phyloP scores from a whole-genome alignment of 2,797 vertebrate genomes.

The Mastacembelus armatus region DNA sequence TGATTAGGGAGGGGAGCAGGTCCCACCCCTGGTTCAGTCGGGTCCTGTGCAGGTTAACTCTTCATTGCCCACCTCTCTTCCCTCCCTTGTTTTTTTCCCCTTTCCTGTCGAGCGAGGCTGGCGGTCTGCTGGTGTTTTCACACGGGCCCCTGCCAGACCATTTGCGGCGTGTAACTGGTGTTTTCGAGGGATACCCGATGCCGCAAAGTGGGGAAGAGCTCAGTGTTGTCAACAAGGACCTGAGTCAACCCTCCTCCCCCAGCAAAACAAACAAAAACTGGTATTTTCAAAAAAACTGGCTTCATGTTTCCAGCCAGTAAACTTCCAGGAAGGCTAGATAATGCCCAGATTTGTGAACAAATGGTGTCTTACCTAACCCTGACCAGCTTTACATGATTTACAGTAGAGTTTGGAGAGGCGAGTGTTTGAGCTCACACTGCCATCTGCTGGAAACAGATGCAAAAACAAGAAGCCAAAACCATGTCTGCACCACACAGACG shows the following conservation, averaged over 20 bases:
- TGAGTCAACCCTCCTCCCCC: slow-evolving; percentile 14
- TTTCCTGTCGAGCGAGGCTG: background rate
- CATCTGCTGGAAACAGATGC: slow-evolving; percentile 57
- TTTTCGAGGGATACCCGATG: slow-evolving; percentile 40
- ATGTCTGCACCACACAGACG: slow-evolving; percentile 10
- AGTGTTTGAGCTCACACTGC: slow-evolving; percentile 44
- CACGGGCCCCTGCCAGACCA: slow-evolving; percentile 32
- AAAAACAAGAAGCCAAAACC: background rate
- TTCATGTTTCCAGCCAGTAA: slow-evolving; percentile 26
- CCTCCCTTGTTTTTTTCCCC: background rate
- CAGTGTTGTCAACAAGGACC: slow-evolving; percentile 19
- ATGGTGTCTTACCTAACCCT: slow-evolving; percentile 63
- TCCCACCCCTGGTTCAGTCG: slow-evolving; percentile 59
- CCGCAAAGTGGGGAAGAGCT: slow-evolving; percentile 57
- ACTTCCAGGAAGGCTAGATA: slow-evolving; percentile 62
- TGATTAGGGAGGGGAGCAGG: slow-evolving; percentile 60
- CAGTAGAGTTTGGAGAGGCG: slow-evolving; percentile 38
- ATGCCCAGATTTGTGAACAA: slow-evolving; percentile 67
- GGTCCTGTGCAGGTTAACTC: slow-evolving; percentile 62
- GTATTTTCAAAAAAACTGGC: background rate
- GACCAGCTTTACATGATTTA: slow-evolving; percentile 66
- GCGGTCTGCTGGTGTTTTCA: slow-evolving; percentile 40
- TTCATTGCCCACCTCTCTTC: slow-evolving; percentile 31
- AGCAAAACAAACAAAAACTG: background rate
- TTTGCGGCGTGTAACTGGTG: slow-evolving; percentile 49